A percentile compares a stretch with the other conserved stretches of the same genome.
Evolutionary conservation across 2,113 vertebrate genomes (phyloP).

Genomic region (Zosterops hypoxanthus): DNA sequence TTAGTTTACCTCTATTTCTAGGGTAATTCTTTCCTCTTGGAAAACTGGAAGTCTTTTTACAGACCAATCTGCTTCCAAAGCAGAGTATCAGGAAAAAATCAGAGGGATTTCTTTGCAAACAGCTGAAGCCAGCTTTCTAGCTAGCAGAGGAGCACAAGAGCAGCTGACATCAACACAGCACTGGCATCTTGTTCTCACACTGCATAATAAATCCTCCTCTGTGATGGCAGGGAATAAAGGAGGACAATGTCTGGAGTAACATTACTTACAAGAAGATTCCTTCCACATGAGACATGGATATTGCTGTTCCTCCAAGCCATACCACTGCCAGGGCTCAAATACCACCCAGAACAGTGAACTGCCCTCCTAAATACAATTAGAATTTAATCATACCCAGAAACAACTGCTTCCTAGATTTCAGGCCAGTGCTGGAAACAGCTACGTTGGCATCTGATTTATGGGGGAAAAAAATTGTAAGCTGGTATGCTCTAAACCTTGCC

Average conservation of each 20-base stretch:
- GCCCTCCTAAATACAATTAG: background rate
- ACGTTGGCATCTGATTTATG: background rate
- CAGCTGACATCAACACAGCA: background rate
- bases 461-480: background rate
- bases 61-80: accelerated
- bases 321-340: background rate
- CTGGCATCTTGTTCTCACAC: background rate
- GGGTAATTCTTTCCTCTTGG: background rate
- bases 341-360: background rate
- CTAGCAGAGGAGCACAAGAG: background rate
- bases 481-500: background rate
- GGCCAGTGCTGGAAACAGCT: background rate
- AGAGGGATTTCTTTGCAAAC: background rate
- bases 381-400: background rate
- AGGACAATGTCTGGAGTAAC: background rate
- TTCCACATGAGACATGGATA: background rate
- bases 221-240: background rate
- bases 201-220: background rate
- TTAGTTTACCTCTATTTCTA: background rate
- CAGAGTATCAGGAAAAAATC: background rate
- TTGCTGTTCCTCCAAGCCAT: background rate
- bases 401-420: background rate
- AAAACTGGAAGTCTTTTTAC: background rate
- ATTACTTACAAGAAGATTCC: background rate
- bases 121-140: background rate